phyloP scores from a whole-genome alignment of 2,797 vertebrate species.

The Acropternis orthonyx region DNA sequence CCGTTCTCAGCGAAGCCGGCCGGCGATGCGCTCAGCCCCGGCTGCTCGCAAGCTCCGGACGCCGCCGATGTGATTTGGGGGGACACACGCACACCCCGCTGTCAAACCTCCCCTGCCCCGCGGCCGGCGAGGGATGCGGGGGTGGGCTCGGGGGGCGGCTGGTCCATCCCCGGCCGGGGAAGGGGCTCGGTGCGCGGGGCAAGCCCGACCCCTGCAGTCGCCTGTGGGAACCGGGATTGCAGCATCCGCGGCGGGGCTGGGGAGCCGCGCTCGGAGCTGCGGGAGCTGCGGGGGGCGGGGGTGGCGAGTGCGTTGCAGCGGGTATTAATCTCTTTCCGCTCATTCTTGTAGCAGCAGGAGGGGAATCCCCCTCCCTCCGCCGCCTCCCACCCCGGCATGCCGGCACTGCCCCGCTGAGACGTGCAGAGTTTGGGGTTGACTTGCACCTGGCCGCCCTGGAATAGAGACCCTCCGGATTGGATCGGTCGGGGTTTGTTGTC shows the following conservation, averaged over 20 bases:
- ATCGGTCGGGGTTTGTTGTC: conserved; percentile 68
- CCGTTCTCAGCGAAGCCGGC: neutral
- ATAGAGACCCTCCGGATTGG: conserved; percentile 48
- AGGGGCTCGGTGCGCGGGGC: conserved; percentile 61
- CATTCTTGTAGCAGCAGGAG: conserved; percentile 43
- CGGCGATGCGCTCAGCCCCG: neutral
- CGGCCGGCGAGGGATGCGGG: neutral
- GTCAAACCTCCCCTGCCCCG: neutral
- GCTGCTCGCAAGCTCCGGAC: neutral
- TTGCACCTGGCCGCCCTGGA: conserved; percentile 49
- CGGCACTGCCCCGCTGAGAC: conserved; percentile 65
- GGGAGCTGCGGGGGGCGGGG: neutral
- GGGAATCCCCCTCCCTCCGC: neutral
- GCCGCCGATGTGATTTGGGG: neutral
- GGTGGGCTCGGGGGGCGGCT: neutral
- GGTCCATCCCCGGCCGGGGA: neutral
- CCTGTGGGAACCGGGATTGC: conserved; percentile 55
- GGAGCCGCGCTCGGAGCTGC: neutral
- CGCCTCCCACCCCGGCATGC: neutral
- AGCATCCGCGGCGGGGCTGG: neutral
- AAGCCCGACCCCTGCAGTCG: conserved; percentile 81
- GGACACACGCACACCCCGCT: neutral
- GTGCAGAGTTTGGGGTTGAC: conserved; percentile 69
- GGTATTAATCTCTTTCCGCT: conserved; percentile 53
- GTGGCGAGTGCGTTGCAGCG: neutral